A percentile compares a stretch with the other conserved stretches of the same genome.
phyloP scores from a whole-genome alignment of 2,888 invertebrate species.

The Scaptomyza flava region DNA sequence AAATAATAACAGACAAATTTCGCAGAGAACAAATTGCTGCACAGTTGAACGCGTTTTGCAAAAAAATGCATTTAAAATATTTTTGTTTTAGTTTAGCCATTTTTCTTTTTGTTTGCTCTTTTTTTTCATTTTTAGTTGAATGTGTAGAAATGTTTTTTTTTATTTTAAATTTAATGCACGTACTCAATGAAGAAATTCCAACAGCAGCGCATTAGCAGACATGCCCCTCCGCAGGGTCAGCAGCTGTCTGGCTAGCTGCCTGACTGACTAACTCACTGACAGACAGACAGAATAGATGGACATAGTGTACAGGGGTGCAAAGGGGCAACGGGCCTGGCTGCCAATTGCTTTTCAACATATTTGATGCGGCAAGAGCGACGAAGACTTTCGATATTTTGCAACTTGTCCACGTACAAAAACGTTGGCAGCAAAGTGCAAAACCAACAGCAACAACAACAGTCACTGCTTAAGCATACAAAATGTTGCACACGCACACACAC shows the following conservation, averaged over 20 bases:
- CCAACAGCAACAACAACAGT: conserved; percentile 54
- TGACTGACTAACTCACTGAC: background rate
- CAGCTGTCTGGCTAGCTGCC: conserved; percentile 32
- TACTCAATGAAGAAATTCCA: conserved; percentile 83
- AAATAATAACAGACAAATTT: conserved; percentile 30
- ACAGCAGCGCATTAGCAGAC: conserved; percentile 80
- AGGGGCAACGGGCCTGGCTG: conserved; percentile 41
- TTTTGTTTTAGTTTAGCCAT: conserved; percentile 8
- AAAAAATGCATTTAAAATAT: conserved; percentile 65
- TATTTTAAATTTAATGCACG: conserved; percentile 81
- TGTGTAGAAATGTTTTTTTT: conserved; percentile 48
- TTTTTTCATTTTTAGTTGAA: conserved; percentile 28
- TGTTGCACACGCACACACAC: conserved; percentile 45
- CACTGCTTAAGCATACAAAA: conserved; percentile 65
- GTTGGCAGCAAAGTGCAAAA: conserved; percentile 74
- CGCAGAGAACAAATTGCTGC: conserved; percentile 42
- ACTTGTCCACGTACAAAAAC: conserved; percentile 79
- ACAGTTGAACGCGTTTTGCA: conserved; percentile 59
- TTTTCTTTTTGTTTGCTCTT: too few relatives aligned
- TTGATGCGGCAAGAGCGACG: conserved; percentile 67
- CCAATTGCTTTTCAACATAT: conserved; percentile 82
- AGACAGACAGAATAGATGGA: background rate
- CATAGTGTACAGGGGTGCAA: background rate
- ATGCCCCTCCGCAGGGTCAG: conserved; percentile 58
- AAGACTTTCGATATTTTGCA: conserved; percentile 78